phyloP scores from a whole-genome alignment of 2,797 vertebrate genomes.

The Perdix hodgsoniae region DNA sequence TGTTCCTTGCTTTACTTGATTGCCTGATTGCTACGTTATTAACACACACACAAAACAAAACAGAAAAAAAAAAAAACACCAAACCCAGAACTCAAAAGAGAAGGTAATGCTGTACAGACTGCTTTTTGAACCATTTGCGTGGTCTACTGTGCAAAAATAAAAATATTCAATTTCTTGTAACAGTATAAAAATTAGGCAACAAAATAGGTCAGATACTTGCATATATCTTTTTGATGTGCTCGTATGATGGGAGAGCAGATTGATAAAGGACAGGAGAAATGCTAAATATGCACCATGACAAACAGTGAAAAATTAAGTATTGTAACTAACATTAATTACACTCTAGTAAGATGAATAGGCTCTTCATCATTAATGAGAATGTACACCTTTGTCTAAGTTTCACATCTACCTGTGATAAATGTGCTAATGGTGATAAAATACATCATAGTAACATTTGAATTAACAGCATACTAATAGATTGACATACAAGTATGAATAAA shows the following conservation, averaged over 20 bases:
- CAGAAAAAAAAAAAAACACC: not conserved
- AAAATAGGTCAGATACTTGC: conserved; percentile 79
- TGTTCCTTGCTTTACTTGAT: not conserved
- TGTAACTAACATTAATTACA: conserved; percentile 90
- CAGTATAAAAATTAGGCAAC: conserved; percentile 53
- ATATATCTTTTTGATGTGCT: conserved; percentile 84
- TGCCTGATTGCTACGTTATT: not conserved
- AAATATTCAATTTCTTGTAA: conserved; percentile 40
- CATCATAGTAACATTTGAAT: conserved; percentile 90
- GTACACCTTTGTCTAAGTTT: conserved; percentile 92
- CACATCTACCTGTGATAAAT: conserved; percentile 92
- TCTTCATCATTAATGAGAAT: conserved; percentile 91
- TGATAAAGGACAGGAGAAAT: conserved; percentile 84
- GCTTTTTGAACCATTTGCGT: not conserved
- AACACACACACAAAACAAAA: not conserved
- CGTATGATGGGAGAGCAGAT: conserved; percentile 74
- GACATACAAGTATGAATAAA: conserved; percentile 87
- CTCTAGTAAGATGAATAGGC: conserved; percentile 90
- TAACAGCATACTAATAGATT: conserved; percentile 86
- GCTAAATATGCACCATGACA: conserved; percentile 87
- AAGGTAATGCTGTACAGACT: not conserved
- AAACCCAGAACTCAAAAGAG: not conserved
- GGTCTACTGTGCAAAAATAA: conserved; percentile 11
- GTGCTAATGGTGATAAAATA: conserved; percentile 87
- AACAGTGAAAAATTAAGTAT: conserved; percentile 93